Conservation (phyloP, 2,113 vertebrate genomes). For the Oreamnos americanus region DNA sequence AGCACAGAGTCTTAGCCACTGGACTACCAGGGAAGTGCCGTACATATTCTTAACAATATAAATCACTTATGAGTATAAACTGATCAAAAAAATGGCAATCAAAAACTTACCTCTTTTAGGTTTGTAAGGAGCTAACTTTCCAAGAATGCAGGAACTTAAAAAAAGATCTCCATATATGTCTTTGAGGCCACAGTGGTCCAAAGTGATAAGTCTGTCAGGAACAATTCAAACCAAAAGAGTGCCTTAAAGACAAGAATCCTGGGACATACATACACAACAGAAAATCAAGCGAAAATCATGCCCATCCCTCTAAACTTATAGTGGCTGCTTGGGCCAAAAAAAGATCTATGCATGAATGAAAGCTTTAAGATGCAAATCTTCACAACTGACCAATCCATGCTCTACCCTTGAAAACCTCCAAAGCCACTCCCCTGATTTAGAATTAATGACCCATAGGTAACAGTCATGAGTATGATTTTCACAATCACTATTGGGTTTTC, state of each 20-base stretch:
- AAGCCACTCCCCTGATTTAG: not conserved
- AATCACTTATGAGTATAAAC: not conserved
- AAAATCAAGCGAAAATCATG: not conserved
- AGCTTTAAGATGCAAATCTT: not conserved
- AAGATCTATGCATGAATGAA: not conserved
- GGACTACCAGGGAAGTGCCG: not conserved
- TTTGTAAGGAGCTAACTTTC: not conserved
- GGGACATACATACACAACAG: not conserved
- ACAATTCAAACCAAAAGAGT: not conserved
- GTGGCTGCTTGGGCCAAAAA: not conserved
- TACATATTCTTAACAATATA: not conserved
- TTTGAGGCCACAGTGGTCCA: not conserved
- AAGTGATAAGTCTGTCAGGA: not conserved
- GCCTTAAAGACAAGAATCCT: not conserved
- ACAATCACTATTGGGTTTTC: not conserved
- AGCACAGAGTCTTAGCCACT: not conserved
- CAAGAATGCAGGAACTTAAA: not conserved
- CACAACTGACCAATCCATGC: not conserved
- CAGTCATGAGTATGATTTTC: not conserved
- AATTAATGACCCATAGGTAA: not conserved
- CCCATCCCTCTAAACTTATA: not conserved
- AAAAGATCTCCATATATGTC: not conserved
- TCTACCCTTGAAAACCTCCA: not conserved
- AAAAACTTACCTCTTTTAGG: not conserved
- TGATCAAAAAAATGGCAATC: not conserved